phyloP scores from a whole-genome alignment of 2,113 vertebrate genomes.

The Silurus glanis region DNA sequence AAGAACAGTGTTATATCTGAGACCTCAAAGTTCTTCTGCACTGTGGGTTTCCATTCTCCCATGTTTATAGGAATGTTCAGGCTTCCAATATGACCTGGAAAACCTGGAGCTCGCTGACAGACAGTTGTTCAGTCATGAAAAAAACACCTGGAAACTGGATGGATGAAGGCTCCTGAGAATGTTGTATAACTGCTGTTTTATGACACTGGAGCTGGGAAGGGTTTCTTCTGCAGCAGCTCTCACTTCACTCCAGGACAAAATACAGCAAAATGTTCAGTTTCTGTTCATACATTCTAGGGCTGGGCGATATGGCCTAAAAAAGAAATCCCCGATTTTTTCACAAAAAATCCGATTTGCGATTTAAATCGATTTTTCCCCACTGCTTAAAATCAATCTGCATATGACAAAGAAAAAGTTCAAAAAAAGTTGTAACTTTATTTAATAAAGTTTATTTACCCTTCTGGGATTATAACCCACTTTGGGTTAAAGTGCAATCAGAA shows the following conservation, averaged over 20 bases:
- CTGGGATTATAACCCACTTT: too few relatives aligned
- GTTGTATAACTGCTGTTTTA: not conserved
- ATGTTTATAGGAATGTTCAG: conserved; percentile 10
- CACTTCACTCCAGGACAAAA: not conserved
- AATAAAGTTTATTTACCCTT: too few relatives aligned
- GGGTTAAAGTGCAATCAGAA: too few relatives aligned
- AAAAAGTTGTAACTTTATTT: too few relatives aligned
- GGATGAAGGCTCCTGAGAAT: not conserved
- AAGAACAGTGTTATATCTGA: conserved; percentile 54
- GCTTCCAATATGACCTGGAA: conserved; percentile 1
- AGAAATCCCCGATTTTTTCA: too few relatives aligned
- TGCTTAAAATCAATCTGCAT: too few relatives aligned
- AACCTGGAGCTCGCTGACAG: not conserved
- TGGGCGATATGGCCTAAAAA: too few relatives aligned
- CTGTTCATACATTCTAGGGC: not conserved
- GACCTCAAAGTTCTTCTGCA: not conserved
- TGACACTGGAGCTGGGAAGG: not conserved
- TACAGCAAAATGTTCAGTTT: not conserved
- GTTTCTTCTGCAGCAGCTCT: not conserved
- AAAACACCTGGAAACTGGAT: conserved; percentile 19
- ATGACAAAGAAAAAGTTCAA: too few relatives aligned
- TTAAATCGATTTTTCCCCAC: too few relatives aligned
- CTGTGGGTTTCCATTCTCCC: not conserved
- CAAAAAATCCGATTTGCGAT: too few relatives aligned
- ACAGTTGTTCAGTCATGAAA: conserved; percentile 9